Conservation (phyloP, 2,113 vertebrate species). For the Tricholaema leucomelas region DNA sequence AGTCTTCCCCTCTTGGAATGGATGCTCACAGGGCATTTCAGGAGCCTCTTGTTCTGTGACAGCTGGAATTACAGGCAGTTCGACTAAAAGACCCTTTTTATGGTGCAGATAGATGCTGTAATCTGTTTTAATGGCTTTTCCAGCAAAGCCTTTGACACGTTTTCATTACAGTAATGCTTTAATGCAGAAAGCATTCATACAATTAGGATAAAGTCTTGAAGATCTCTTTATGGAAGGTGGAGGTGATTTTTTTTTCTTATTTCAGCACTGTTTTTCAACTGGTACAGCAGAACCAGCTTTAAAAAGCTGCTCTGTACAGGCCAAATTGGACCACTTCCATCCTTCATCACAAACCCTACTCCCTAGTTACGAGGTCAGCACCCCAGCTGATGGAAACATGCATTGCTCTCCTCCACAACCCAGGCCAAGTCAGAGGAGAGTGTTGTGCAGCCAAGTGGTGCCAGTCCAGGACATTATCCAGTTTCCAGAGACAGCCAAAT, state of each 20-base stretch:
- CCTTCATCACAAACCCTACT: not conserved
- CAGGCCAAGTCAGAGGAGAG: not conserved
- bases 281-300: not conserved
- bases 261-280: not conserved
- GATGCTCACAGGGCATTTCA: not conserved
- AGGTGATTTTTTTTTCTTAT: not conserved
- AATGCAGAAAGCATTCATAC: constrained; percentile 11
- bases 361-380: not conserved
- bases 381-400: not conserved
- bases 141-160: constrained; percentile 49
- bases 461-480: not conserved
- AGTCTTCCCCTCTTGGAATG: not conserved
- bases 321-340: not conserved
- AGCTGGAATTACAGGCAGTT: constrained; percentile 22
- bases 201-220: constrained; percentile 14
- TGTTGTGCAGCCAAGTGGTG: not conserved
- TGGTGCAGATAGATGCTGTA: constrained; percentile 50
- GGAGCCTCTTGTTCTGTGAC: constrained; percentile 8
- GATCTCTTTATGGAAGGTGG: not conserved
- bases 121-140: constrained; percentile 49
- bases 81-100: constrained; percentile 37
- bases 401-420: not conserved
- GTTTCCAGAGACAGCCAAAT: not conserved
- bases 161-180: constrained; percentile 38
- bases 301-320: constrained; percentile 13